These are phyloP conservation scores for Sander vitreus DNA, from an alignment of 2,113 vertebrate genomes.

Conservation along the genomic window DNA sequence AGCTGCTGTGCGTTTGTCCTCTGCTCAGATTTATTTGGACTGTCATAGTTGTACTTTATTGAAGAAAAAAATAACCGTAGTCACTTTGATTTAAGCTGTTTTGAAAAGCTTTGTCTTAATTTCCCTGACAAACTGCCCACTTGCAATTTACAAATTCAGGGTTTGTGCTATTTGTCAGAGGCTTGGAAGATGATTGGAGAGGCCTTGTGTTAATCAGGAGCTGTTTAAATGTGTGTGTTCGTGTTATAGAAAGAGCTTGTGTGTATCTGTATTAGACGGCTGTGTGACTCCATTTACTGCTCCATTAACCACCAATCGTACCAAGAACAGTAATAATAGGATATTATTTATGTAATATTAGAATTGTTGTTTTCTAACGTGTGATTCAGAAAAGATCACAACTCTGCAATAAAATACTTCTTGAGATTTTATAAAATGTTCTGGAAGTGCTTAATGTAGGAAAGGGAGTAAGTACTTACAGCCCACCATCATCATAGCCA, in stretches of 20 bases:
- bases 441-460: background rate
- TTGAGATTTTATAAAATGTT: background rate
- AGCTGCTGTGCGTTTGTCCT: conserved; percentile 43
- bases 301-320: conserved; percentile 25
- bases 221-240: conserved; percentile 10
- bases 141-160: background rate
- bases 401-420: background rate
- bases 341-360: conserved; percentile 18
- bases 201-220: background rate
- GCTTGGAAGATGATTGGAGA: background rate
- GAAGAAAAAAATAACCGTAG: conserved; percentile 28
- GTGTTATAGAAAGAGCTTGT: background rate
- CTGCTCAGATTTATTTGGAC: conserved; percentile 35
- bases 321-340: background rate
- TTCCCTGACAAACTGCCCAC: conserved; percentile 29
- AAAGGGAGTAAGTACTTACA: conserved; percentile 88
- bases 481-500: conserved; percentile 99
- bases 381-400: background rate
- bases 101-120: conserved; percentile 19
- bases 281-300: conserved; percentile 26
- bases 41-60: conserved; percentile 32
- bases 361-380: conserved; percentile 2
- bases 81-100: conserved; percentile 34
- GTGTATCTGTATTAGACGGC: background rate
- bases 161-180: background rate